Base-by-base conservation (phyloP, 2,797 vertebrate genomes). In the Moxostoma hubbsi region DNA sequence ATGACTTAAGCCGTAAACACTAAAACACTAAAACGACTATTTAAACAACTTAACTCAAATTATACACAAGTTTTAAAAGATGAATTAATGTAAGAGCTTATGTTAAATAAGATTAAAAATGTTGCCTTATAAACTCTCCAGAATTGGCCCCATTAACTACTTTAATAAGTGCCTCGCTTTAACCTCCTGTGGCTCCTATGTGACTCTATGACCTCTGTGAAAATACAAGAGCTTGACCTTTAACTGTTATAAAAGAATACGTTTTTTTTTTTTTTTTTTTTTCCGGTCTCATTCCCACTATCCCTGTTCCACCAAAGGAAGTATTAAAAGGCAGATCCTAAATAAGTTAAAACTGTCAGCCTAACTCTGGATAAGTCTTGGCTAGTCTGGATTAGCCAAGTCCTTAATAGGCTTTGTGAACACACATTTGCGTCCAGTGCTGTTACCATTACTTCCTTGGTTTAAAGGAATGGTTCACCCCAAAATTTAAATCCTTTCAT, bases 351-450 rank as follows among this genome's bases (percentile, higher is more conserved):
- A 70, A 46, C 57, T 55, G 75, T 83, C 65, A 64, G 59, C 5
- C 15, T 65, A 57, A 82, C 73, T 67, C 70, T 73, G 76, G 51
- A 75, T 81, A 73, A 76, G 53, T 81, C 72, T 47, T 15, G 13
- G 12, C 67, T 68, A 49, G 47, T 75, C 73, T 64, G 73, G 73
- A 83, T 86, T 80, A 80, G 71, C 79, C 50, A 68, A 16, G 50
- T 64, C 61, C 58, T 64, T 73, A 83, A 71, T 74, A 67, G 73
- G 76, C 69, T 84, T 68, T 79, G 63, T 47, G 4, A 79, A 63
- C 70, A 69, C 7, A 64, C 7, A 47, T 73, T 47, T 65, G 57
- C 67, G 54, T 67, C 12, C 18, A 24, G n/a, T 18, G 24, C 54
- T 45, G 72, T 59, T 51, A n/a, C 45, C 9, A 54, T 64, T 47